A percentile compares a stretch with the other conserved stretches of the same genome.
Evolutionary conservation across 2,888 invertebrate species (phyloP).

Genomic region (Agrochola lychnidis): DNA sequence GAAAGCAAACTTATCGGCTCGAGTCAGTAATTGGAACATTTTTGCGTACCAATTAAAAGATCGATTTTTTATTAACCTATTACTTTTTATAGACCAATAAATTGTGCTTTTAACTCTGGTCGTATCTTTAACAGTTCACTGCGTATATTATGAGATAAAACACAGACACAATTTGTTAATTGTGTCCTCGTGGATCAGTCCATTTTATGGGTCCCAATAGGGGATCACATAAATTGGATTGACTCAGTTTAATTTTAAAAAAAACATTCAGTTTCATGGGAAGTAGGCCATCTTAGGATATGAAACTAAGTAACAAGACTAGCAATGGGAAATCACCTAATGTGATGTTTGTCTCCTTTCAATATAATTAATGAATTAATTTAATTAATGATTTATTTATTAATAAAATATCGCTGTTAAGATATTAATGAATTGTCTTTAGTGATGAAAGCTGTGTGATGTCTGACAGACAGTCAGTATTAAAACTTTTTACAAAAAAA

Average conservation of each 20-base stretch:
- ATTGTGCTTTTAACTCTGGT: constrained; percentile 51
- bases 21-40: constrained; percentile 48
- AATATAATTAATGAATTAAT: too few species aligned
- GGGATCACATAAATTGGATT: constrained; percentile 33
- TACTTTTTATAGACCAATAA: constrained; percentile 59
- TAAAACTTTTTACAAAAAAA: too few species aligned
- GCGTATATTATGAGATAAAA: constrained; percentile 53
- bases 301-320: neutral
- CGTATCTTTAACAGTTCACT: constrained; percentile 50
- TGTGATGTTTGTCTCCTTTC: neutral
- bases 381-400: neutral
- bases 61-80: constrained; percentile 56
- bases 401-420: neutral
- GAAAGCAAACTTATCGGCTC: constrained; percentile 14
- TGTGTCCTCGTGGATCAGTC: constrained; percentile 33
- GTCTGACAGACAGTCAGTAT: constrained; percentile 3
- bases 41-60: constrained; percentile 59
- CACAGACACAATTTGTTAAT: constrained; percentile 59
- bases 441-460: neutral
- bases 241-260: too few species aligned
- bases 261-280: neutral
- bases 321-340: neutral
- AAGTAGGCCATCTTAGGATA: constrained; percentile 6
- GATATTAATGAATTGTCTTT: neutral
- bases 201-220: constrained; percentile 40